Conservation (phyloP, 2,888 invertebrate species). For the Zeuzera pyrina region DNA sequence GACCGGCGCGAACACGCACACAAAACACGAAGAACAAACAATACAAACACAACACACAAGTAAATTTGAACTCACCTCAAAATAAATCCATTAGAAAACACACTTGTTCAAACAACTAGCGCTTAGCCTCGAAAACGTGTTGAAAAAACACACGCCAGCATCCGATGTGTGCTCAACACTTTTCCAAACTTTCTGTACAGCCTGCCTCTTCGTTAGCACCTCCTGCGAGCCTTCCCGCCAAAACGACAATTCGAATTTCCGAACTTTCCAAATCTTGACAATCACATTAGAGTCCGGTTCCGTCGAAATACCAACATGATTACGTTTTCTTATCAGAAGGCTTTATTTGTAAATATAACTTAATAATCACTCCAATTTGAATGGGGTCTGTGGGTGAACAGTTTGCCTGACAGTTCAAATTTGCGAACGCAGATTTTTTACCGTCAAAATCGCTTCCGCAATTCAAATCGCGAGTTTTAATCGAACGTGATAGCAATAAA, state of each 20-base stretch:
- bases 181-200: conserved; percentile 49
- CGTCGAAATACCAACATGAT: conserved; percentile 19
- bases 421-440: conserved; percentile 39
- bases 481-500: conserved; percentile 53
- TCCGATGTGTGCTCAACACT: conserved; percentile 9
- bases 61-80: conserved; percentile 74
- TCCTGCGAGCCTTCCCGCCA: conserved; percentile 40
- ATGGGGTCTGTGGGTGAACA: conserved; percentile 33
- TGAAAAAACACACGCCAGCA: conserved; percentile 69
- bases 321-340: conserved; percentile 18
- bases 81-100: conserved; percentile 75
- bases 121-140: conserved; percentile 73
- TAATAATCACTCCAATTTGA: too few relatives aligned
- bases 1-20: conserved; percentile 64
- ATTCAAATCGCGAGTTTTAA: conserved; percentile 42
- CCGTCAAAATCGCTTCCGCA: conserved; percentile 50
- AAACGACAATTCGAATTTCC: conserved; percentile 31
- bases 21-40: conserved; percentile 68
- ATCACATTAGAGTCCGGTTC: conserved; percentile 20
- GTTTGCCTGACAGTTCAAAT: conserved; percentile 29
- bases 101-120: conserved; percentile 74
- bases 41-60: conserved; percentile 71
- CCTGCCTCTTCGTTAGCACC: conserved; percentile 45
- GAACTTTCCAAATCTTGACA: conserved; percentile 23
- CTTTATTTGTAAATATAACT: too few relatives aligned